These are phyloP conservation scores for Nyleta sp. DNA, from an alignment of 2,888 invertebrate species.

Conservation along the genomic window DNA sequence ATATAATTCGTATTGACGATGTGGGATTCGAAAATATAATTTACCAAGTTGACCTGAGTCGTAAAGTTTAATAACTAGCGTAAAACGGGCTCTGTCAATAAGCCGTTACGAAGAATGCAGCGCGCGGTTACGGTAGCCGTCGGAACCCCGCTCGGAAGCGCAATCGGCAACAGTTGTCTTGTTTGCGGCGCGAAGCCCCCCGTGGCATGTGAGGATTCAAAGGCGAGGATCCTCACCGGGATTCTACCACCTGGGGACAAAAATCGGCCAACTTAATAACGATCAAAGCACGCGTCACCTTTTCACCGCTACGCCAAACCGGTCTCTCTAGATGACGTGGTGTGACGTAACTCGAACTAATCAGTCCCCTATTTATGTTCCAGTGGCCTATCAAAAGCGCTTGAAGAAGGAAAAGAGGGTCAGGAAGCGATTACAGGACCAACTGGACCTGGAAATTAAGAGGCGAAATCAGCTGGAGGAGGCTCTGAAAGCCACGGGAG, in stretches of 20 bases:
- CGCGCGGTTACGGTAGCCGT: conserved; percentile 55
- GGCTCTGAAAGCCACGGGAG: conserved; percentile 90
- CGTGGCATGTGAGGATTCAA: conserved; percentile 73
- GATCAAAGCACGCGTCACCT: conserved; percentile 55
- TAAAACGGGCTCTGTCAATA: conserved; percentile 46
- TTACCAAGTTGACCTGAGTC: conserved; percentile 19
- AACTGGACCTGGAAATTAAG: conserved; percentile 91
- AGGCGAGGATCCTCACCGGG: conserved; percentile 74
- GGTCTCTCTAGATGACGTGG: conserved; percentile 26
- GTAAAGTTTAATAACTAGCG: conserved; percentile 36
- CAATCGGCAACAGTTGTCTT: conserved; percentile 52
- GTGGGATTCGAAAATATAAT: background rate
- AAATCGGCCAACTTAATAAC: conserved; percentile 59
- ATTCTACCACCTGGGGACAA: conserved; percentile 75
- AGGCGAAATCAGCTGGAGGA: conserved; percentile 91
- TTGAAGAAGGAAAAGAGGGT: conserved; percentile 94
- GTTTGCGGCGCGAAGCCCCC: conserved; percentile 73
- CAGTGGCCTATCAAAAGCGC: conserved; percentile 95
- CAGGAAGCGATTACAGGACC: conserved; percentile 92
- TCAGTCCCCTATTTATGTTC: conserved; percentile 73
- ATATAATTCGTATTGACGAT: background rate
- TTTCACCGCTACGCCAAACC: conserved; percentile 31
- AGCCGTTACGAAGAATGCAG: conserved; percentile 32
- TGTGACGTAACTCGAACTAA: conserved; percentile 38
- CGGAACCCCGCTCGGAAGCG: conserved; percentile 49